Evolutionary conservation across 2,888 invertebrate species (phyloP).

Genomic region (Machimus rusticus): DNA sequence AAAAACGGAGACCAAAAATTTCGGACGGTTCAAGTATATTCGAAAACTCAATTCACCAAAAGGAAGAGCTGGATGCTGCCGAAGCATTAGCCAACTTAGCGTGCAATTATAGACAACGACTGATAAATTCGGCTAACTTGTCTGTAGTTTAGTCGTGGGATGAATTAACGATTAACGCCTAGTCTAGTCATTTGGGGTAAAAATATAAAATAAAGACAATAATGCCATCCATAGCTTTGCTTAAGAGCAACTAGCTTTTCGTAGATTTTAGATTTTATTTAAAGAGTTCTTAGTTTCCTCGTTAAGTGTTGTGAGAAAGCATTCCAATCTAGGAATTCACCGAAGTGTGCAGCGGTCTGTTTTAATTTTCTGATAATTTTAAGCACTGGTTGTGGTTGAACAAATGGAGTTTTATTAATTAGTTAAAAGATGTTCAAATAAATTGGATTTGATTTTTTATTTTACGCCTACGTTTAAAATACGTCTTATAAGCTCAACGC

Average conservation of each 20-base stretch:
- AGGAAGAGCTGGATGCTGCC: constrained; percentile 79
- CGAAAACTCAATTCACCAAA: constrained; percentile 65
- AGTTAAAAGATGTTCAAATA: not conserved
- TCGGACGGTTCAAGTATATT: constrained; percentile 38
- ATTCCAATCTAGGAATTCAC: constrained; percentile 42
- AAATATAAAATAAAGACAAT: not conserved
- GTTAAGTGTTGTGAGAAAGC: constrained; percentile 41
- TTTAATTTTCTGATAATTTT: not conserved
- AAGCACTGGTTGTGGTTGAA: not conserved
- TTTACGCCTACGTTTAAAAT: not conserved
- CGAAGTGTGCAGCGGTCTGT: not conserved
- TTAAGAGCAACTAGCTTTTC: not conserved
- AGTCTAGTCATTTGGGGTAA: not conserved
- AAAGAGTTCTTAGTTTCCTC: constrained; percentile 1
- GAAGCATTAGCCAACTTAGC: constrained; percentile 77
- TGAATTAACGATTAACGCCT: not conserved
- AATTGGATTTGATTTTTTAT: not conserved
- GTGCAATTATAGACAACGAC: constrained; percentile 60
- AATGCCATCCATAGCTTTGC: not conserved
- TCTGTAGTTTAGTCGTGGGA: not conserved
- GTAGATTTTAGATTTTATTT: not conserved
- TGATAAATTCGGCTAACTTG: constrained; percentile 52
- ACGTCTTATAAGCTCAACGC: too few relatives aligned
- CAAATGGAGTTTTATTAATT: constrained; percentile 12
- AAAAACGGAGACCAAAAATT: constrained; percentile 37